Conservation (phyloP, 2,888 invertebrate genomes). For the Agrotis exclamationis region DNA sequence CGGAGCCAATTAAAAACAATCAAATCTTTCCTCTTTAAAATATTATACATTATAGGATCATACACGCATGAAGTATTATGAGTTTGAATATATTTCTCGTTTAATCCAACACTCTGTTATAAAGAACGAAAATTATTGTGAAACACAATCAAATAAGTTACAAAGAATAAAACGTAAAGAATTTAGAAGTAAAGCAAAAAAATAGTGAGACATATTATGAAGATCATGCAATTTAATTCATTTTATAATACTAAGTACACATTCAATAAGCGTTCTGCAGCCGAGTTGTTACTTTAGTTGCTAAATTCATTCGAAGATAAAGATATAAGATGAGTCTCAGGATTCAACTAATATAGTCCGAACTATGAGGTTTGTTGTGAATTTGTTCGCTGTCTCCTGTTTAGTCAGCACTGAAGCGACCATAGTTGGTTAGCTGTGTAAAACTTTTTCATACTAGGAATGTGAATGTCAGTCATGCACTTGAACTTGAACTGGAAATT, state of each 20-base stretch:
- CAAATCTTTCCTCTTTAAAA: too few species aligned
- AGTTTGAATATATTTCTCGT: too few species aligned
- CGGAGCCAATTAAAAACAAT: too few species aligned
- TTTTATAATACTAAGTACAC: not conserved
- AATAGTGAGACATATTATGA: conserved; percentile 1
- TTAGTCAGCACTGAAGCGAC: not conserved
- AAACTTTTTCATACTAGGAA: too few species aligned
- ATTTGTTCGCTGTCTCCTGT: not conserved
- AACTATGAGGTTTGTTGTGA: not conserved
- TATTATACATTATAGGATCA: too few species aligned
- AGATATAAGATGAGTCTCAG: too few species aligned
- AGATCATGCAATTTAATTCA: conserved; percentile 17
- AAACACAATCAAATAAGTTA: not conserved
- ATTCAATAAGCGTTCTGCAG: not conserved
- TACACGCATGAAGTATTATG: too few species aligned
- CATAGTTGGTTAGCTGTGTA: too few species aligned
- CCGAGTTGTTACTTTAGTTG: not conserved
- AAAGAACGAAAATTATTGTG: not conserved
- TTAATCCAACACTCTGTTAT: not conserved
- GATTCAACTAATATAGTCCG: not conserved
- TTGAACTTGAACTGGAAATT: not conserved
- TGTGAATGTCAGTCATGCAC: too few species aligned
- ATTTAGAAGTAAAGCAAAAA: conserved; percentile 4
- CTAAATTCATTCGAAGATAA: too few species aligned
- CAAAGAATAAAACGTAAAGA: not conserved